Evolutionary conservation across 2,797 vertebrate species (phyloP).

Genomic region (Eupleurogrammus muticus): DNA sequence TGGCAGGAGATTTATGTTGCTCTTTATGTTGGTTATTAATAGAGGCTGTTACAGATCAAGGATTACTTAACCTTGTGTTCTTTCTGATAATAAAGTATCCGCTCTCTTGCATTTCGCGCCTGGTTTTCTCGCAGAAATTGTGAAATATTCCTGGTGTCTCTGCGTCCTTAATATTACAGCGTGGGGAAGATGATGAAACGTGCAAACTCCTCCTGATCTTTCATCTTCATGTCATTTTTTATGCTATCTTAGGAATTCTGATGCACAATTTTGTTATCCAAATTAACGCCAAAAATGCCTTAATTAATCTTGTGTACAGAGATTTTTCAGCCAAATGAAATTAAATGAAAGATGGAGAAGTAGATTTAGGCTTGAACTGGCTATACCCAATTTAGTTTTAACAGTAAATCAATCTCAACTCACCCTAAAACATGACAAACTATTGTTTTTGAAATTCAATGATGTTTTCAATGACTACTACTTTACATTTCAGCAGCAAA

Average conservation of each 20-base stretch:
- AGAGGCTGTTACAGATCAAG: constrained; percentile 37
- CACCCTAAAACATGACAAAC: not conserved
- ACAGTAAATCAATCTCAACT: not conserved
- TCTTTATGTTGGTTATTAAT: constrained; percentile 36
- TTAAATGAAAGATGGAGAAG: not conserved
- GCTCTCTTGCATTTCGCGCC: not conserved
- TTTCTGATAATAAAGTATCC: constrained; percentile 23
- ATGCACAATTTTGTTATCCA: not conserved
- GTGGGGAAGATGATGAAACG: not conserved
- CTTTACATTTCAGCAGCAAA: not conserved
- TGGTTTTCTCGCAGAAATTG: not conserved
- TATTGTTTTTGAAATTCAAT: not conserved
- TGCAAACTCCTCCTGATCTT: not conserved
- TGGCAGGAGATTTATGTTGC: constrained; percentile 26
- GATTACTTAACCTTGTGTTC: constrained; percentile 24
- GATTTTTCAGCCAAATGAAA: not conserved
- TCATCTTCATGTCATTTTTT: not conserved
- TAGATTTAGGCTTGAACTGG: not conserved
- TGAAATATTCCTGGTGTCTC: not conserved
- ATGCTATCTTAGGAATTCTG: not conserved
- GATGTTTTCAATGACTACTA: not conserved
- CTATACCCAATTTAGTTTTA: too few species aligned
- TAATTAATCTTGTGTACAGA: not conserved
- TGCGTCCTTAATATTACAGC: not conserved
- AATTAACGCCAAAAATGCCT: not conserved